Percentiles rank a stretch among this genome's conserved stretches.
These are phyloP conservation scores for Ptilonorhynchus violaceus DNA, from an alignment of 2,113 vertebrate genomes.

Conservation along the genomic window DNA sequence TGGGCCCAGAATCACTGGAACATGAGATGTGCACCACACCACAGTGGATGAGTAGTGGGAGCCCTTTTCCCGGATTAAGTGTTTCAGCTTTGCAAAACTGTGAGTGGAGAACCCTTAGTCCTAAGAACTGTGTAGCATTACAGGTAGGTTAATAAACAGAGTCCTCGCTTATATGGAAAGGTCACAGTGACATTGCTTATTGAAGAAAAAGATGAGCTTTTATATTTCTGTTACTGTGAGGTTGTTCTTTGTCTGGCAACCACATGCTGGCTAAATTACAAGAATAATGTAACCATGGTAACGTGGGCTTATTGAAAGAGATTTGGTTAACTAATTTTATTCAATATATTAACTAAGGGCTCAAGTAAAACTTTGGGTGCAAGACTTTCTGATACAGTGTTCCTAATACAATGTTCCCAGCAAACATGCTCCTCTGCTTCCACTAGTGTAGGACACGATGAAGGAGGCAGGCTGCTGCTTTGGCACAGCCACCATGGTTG, in stretches of 20 bases:
- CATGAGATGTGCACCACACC: too few species aligned
- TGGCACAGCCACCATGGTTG: background rate
- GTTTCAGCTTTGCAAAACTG: background rate
- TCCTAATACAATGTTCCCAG: background rate
- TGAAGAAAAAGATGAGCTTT: background rate
- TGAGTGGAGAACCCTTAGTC: background rate
- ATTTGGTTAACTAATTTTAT: background rate
- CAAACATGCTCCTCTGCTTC: background rate
- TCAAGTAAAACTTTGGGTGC: background rate
- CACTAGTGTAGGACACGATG: background rate
- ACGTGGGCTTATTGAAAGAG: background rate
- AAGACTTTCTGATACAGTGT: background rate
- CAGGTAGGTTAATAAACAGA: background rate
- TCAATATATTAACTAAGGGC: background rate
- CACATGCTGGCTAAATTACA: background rate
- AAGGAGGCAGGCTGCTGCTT: background rate
- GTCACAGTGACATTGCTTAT: background rate
- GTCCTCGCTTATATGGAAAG: fast-evolving
- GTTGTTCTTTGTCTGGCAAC: background rate
- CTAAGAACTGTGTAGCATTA: background rate
- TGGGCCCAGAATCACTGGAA: background rate
- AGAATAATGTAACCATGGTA: background rate
- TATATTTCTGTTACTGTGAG: background rate
- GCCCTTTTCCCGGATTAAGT: background rate
- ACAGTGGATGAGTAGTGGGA: background rate